These are phyloP conservation scores for Synaphobranchus kaupii DNA, from an alignment of 2,797 vertebrate species.

Conservation along the genomic window DNA sequence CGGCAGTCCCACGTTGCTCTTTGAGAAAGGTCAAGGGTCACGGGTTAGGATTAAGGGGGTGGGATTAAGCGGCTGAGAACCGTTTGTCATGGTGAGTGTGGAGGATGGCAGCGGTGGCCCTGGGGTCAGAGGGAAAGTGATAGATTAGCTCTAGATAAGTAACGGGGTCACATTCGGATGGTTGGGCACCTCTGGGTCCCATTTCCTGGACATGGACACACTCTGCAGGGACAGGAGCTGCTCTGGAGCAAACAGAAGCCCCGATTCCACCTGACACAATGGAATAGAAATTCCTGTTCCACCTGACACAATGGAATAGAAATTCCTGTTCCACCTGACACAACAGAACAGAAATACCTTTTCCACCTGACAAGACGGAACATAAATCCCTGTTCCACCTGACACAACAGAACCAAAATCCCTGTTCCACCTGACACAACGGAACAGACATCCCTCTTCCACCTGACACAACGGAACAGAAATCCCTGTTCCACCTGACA, in stretches of 20 bases:
- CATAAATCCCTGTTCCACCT: background rate
- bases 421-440: background rate
- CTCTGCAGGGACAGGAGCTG: background rate
- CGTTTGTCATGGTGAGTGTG: background rate
- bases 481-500: background rate
- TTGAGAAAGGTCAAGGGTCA: background rate
- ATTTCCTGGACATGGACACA: no score
- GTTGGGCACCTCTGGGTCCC: background rate
- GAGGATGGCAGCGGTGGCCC: background rate
- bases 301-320: no score
- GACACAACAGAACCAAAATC: background rate
- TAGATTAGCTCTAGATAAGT: slow-evolving; percentile 6
- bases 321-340: background rate
- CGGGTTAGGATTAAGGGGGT: background rate
- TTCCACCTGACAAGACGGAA: background rate
- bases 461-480: background rate
- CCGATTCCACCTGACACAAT: background rate
- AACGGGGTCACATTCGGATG: background rate
- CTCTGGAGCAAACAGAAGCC: background rate
- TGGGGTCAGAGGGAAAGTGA: background rate
- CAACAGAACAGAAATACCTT: background rate
- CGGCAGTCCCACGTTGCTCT: background rate
- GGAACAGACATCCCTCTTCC: background rate
- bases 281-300: background rate
- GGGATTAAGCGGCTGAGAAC: background rate